phyloP scores from a whole-genome alignment of 2,888 invertebrate species.

The Drepanosiphum platanoidis region DNA sequence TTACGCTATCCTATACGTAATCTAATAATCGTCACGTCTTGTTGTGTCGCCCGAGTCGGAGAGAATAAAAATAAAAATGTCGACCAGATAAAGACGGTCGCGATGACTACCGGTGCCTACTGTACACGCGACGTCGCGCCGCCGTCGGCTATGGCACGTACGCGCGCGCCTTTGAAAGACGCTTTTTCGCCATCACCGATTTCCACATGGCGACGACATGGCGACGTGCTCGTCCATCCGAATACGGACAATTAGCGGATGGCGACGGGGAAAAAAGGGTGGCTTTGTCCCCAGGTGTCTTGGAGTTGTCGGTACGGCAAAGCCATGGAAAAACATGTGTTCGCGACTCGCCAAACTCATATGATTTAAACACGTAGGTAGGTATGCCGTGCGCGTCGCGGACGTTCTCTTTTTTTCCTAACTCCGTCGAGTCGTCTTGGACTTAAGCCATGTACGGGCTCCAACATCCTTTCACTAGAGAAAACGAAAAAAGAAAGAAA shows the following conservation, averaged over 20 bases:
- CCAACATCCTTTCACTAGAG: background rate
- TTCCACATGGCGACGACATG: background rate
- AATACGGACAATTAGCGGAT: background rate
- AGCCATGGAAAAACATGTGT: background rate
- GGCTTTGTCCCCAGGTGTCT: background rate
- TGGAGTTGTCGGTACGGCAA: background rate
- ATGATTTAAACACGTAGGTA: background rate
- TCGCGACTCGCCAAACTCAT: background rate
- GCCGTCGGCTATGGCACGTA: slow-evolving; percentile 1
- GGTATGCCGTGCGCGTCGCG: background rate
- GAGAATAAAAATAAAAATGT: background rate
- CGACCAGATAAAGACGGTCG: background rate
- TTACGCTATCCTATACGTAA: background rate
- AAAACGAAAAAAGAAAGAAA: background rate
- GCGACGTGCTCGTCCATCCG: background rate
- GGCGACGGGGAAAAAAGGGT: background rate
- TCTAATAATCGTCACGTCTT: background rate
- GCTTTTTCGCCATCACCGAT: background rate
- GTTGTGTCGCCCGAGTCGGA: background rate
- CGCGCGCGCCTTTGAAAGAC: background rate
- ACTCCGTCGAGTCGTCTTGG: background rate
- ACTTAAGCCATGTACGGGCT: background rate
- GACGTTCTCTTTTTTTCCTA: background rate
- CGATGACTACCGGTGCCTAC: background rate
- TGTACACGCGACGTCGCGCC: background rate